Evolutionary conservation across 2,888 invertebrate species (phyloP).

Genomic region (Drosophila testacea): DNA sequence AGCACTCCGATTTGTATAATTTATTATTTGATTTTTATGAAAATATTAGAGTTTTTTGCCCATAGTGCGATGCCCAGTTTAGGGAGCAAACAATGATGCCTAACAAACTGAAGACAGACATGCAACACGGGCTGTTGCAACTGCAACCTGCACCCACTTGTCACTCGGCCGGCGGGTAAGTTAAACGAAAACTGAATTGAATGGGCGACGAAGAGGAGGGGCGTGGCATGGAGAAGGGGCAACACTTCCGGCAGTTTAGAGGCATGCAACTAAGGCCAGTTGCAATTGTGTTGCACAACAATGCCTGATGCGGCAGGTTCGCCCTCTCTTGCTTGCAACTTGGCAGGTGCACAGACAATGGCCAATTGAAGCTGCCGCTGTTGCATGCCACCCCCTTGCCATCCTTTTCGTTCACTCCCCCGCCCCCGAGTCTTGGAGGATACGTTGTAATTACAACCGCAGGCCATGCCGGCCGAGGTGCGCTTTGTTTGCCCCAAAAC

Average conservation of each 20-base stretch:
- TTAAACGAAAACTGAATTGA: slow-evolving; percentile 27
- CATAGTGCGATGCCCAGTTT: slow-evolving; percentile 34
- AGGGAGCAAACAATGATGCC: slow-evolving; percentile 59
- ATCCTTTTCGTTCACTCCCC: not conserved
- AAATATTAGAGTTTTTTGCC: no score
- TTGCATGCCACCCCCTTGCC: not conserved
- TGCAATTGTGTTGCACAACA: slow-evolving; percentile 66
- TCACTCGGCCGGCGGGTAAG: slow-evolving; percentile 26
- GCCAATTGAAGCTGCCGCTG: slow-evolving; percentile 65
- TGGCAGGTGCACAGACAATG: slow-evolving; percentile 60
- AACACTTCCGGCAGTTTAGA: slow-evolving; percentile 72
- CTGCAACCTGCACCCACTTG: slow-evolving; percentile 18
- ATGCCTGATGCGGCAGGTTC: slow-evolving; percentile 39
- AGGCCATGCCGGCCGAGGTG: slow-evolving; percentile 38
- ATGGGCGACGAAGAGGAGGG: not conserved
- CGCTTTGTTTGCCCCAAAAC: slow-evolving; percentile 54
- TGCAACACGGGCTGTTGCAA: slow-evolving; percentile 5
- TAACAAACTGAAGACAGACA: slow-evolving; percentile 66
- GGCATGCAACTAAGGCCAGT: slow-evolving; percentile 48
- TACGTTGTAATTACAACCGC: slow-evolving; percentile 73
- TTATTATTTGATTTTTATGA: no score
- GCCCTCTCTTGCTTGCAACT: slow-evolving; percentile 25
- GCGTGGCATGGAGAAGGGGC: slow-evolving; percentile 1
- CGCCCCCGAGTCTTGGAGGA: slow-evolving; percentile 26
- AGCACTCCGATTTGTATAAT: no score